Evolutionary conservation across 2,113 vertebrate genomes (phyloP).

Genomic region (Formicarius rufipectus): DNA sequence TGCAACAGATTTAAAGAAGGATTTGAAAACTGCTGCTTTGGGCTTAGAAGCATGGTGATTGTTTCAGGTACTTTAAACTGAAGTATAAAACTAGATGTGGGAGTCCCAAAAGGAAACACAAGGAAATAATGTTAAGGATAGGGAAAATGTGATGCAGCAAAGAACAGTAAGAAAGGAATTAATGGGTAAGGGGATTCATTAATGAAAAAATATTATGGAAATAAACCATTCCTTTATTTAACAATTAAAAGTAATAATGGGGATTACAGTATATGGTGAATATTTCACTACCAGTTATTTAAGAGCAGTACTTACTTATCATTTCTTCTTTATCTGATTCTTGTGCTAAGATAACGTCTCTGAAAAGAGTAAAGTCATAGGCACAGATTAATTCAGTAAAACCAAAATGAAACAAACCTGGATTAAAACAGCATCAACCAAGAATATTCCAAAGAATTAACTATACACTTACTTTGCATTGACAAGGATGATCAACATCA

Average conservation of each 20-base stretch:
- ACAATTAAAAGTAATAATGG: not conserved
- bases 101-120: not conserved
- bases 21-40: not conserved
- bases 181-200: not conserved
- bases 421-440: not conserved
- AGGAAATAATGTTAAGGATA: not conserved
- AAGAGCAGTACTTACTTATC: slow-evolving; percentile 83
- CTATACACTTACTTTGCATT: slow-evolving; percentile 90
- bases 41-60: not conserved
- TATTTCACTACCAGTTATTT: not conserved
- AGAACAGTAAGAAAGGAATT: not conserved
- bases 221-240: not conserved
- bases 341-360: slow-evolving; percentile 87
- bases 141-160: not conserved
- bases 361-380: slow-evolving; percentile 65
- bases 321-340: slow-evolving; percentile 89
- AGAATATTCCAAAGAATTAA: not conserved
- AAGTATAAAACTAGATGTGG: not conserved
- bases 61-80: not conserved
- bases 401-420: not conserved
- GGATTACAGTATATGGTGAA: not conserved
- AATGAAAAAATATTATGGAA: not conserved
- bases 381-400: slow-evolving; percentile 49
- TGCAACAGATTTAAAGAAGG: not conserved
- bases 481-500: slow-evolving; percentile 98